phyloP scores from a whole-genome alignment of 92 coral and sea anemone species.

The Virgularia gustaviana region DNA sequence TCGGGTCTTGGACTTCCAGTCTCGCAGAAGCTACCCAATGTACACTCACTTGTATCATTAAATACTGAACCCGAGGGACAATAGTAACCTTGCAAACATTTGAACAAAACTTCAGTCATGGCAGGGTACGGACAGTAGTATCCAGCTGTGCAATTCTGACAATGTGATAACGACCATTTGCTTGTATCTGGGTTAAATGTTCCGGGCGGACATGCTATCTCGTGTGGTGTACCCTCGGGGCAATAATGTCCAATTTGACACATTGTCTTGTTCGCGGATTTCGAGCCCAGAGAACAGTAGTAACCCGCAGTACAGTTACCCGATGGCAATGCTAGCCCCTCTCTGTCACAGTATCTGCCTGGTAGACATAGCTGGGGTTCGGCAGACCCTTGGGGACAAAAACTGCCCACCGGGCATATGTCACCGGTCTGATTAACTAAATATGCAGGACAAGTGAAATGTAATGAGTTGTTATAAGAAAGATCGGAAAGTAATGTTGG shows the following conservation, averaged over 20 bases:
- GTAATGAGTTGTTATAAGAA: slow-evolving; percentile 67
- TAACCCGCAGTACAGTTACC: slow-evolving; percentile 91
- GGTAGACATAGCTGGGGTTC: slow-evolving; percentile 65
- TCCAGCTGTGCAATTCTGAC: slow-evolving; percentile 87
- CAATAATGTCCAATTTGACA: slow-evolving; percentile 91
- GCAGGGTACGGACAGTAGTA: slow-evolving; percentile 82
- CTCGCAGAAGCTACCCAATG: slow-evolving; percentile 73
- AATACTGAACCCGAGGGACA: slow-evolving; percentile 84
- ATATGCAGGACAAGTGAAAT: slow-evolving; percentile 88
- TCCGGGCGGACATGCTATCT: slow-evolving; percentile 83
- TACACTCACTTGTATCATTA: slow-evolving; percentile 82
- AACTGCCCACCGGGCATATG: slow-evolving; percentile 75
- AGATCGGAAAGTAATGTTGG: slow-evolving; percentile 61
- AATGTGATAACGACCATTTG: slow-evolving; percentile 63
- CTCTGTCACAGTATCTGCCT: slow-evolving; percentile 75
- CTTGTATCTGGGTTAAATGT: slow-evolving; percentile 76
- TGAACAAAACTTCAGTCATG: slow-evolving; percentile 76
- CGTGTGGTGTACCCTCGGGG: slow-evolving; percentile 72
- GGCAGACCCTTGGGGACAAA: slow-evolving; percentile 83
- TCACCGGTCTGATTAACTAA: slow-evolving; percentile 93
- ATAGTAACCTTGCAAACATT: slow-evolving; percentile 95
- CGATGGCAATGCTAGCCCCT: slow-evolving; percentile 65
- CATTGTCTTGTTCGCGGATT: slow-evolving; percentile 59
- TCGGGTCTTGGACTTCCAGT: slow-evolving; percentile 69
- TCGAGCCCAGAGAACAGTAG: slow-evolving; percentile 73